phyloP scores from a whole-genome alignment of 1,140 invertebrate species.

The Semibalanus balanoides region DNA sequence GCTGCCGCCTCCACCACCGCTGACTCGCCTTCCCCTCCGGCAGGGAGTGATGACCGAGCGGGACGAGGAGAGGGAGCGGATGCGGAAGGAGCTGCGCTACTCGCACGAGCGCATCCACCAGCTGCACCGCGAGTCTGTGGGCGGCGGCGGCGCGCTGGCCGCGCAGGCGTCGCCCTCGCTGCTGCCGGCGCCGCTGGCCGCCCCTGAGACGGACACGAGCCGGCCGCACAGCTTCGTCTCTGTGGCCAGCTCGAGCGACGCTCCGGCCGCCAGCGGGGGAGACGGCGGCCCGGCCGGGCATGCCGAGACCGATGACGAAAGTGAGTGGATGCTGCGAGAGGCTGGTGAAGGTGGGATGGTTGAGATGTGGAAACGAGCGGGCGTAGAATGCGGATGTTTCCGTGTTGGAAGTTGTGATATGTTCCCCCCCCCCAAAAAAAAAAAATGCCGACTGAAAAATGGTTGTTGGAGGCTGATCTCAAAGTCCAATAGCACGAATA shows the following conservation, averaged over 20 bases:
- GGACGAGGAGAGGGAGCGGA: conserved; percentile 56
- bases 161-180: conserved; percentile 9
- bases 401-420: no score
- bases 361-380: no score
- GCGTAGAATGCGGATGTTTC: no score
- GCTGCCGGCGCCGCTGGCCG: conserved; percentile 5
- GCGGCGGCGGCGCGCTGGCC: conserved; percentile 4
- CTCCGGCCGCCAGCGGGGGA: no score
- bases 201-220: conserved; percentile 14
- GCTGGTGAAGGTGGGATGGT: no score
- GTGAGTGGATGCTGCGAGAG: neutral
- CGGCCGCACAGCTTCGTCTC: conserved; percentile 17
- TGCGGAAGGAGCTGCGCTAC: conserved; percentile 52
- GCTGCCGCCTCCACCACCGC: neutral
- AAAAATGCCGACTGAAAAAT: no score
- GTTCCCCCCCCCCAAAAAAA: no score
- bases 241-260: conserved; percentile 12
- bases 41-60: conserved; percentile 54
- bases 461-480: no score
- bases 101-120: conserved; percentile 52
- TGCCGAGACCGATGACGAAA: neutral
- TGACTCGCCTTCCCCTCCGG: conserved; percentile 34
- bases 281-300: no score
- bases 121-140: conserved; percentile 22
- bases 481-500: no score